Percentiles rank a stretch among this genome's conserved stretches.
Conservation (phyloP, 2,888 invertebrate species). For the Cerastoderma edule region DNA sequence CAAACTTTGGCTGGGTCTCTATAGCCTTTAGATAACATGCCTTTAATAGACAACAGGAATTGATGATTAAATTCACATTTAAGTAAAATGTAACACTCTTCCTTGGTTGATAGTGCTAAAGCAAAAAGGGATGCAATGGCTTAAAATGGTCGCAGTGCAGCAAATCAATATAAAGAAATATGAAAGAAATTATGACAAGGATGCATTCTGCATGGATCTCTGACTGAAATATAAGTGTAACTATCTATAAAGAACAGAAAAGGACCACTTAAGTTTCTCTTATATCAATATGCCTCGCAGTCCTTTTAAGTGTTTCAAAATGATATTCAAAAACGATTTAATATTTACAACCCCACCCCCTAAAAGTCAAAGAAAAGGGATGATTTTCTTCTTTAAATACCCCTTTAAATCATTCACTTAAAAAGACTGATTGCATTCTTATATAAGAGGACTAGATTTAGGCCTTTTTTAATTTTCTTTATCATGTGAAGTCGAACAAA, state of each 20-base stretch:
- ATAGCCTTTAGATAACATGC: slow-evolving; percentile 99
- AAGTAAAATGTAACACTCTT: background rate
- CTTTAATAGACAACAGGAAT: slow-evolving; percentile 85
- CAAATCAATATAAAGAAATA: slow-evolving; percentile 14
- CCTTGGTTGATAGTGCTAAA: background rate
- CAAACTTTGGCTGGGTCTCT: slow-evolving; percentile 99
- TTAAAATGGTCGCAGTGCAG: slow-evolving; percentile 6
- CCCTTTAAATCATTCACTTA: no score
- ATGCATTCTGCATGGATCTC: slow-evolving; percentile 9
- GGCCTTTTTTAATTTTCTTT: no score
- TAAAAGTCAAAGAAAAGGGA: no score
- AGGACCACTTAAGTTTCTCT: no score
- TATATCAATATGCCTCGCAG: no score
- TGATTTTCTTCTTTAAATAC: no score
- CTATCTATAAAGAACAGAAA: background rate
- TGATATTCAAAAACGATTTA: no score
- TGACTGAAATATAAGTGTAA: background rate
- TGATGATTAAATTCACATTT: background rate
- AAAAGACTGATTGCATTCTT: no score
- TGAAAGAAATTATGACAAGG: slow-evolving; percentile 19
- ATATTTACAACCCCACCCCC: no score
- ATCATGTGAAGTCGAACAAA: no score
- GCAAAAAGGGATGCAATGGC: background rate
- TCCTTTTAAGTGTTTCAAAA: no score
- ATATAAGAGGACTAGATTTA: no score